Evolutionary conservation across 2,888 invertebrate species (phyloP), one percentile per base, ranked within the genome.

Genomic region (Lasioglossum leucozonium): DNA sequence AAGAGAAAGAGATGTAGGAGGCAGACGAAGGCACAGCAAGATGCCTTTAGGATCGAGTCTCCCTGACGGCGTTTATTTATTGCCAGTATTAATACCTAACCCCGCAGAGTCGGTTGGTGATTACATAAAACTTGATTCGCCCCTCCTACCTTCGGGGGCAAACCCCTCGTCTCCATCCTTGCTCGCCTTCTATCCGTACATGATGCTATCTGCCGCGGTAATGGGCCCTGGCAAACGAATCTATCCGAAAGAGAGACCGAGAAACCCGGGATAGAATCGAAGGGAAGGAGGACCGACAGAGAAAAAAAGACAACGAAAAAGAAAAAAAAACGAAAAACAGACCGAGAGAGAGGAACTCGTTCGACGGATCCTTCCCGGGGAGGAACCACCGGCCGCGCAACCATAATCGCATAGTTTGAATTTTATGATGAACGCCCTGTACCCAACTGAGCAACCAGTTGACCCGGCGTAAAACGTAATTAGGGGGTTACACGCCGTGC

Each of bases 91-190:
- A 93, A 93, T 93, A 93, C 93, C 91, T 87, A 92, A 90, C 89
- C 91, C 90, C 91, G 90, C 90, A 86, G 90, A 92, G 92, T 91
- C 90, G 91, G 88, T 87, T 86, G 92, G 90, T 92, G 92, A 92
- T 94, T 93, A 93, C 93, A 93, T 93, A 93, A 94, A 94, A 92
- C 92, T 92, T 88, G 92, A 92, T 90, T 77, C 89, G 91, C 91
- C 89, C 85, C 87, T 86, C 87, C 87, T 58, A 87, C 80, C 82
- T 77, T 86, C 69, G 79, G 67, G 55, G 80, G 86, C 77, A 86
- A 87, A 83, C 87, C 87, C 84, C 87, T 81, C 77, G 62, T 77
- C 83, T 69, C 72, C 67, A 81, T 78, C 81, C 62, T 79, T 84
- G 86, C 82, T 82, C 80, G 69, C 79, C 83, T 72, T 78, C 80